These are phyloP conservation scores for Liolophura sinensis DNA, from an alignment of 1,140 invertebrate species.

Conservation along the genomic window DNA sequence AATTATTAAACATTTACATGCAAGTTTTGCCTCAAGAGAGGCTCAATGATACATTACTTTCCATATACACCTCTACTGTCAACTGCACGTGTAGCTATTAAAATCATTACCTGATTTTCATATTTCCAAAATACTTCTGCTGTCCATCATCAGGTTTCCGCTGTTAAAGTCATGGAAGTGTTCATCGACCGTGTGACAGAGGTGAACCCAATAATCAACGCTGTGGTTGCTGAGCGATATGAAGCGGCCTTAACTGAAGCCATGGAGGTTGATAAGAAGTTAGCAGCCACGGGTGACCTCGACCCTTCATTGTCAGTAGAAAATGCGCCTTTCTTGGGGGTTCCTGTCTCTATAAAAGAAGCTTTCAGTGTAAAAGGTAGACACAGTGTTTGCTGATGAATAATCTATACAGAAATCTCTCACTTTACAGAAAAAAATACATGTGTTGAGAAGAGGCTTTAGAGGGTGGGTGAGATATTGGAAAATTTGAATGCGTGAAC, in stretches of 20 bases:
- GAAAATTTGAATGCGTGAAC: too few species aligned
- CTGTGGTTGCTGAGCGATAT: conserved; percentile 43
- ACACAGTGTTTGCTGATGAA: background rate
- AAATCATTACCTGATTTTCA: background rate
- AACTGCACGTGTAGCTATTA: background rate
- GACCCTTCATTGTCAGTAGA: conserved; percentile 34
- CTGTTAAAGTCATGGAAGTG: conserved; percentile 44
- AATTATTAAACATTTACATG: too few species aligned
- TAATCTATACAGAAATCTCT: too few species aligned
- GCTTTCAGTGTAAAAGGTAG: conserved; percentile 51
- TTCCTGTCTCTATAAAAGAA: conserved; percentile 56
- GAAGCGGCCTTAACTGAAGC: conserved; percentile 47
- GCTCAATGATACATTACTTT: too few species aligned
- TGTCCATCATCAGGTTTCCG: conserved; percentile 34
- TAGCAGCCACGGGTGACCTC: conserved; percentile 23
- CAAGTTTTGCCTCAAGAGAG: too few species aligned
- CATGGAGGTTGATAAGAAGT: conserved; percentile 37
- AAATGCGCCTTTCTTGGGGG: conserved; percentile 51
- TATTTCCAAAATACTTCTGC: background rate
- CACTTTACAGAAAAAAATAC: too few species aligned
- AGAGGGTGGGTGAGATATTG: too few species aligned
- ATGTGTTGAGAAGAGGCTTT: too few species aligned
- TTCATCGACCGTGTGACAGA: conserved; percentile 44
- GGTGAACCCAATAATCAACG: conserved; percentile 49
- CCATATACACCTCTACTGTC: background rate